These are phyloP conservation scores for Malaclemys terrapin DNA, from an alignment of 2,113 vertebrate species.

Conservation along the genomic window DNA sequence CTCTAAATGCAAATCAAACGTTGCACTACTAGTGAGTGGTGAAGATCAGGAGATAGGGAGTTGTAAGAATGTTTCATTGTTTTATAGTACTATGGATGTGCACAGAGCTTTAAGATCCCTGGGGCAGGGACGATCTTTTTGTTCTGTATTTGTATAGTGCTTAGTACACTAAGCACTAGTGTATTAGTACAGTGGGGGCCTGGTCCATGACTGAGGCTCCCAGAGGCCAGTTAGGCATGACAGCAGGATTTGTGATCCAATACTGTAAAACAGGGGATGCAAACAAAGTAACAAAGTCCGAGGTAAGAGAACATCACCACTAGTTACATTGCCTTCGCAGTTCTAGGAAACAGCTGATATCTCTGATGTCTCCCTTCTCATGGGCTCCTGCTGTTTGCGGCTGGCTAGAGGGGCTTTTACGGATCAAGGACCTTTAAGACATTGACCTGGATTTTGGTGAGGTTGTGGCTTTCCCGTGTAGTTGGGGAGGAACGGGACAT, in stretches of 20 bases:
- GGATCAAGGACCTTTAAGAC: not conserved
- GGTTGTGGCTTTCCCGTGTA: not conserved
- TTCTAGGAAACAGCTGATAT: not conserved
- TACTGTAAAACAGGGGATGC: not conserved
- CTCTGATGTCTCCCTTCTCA: not conserved
- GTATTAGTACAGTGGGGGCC: slow-evolving; percentile 8
- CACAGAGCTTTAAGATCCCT: not conserved
- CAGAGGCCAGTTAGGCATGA: not conserved
- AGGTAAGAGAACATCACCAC: not conserved
- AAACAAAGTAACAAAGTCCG: slow-evolving; percentile 36
- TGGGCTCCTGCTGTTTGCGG: not conserved
- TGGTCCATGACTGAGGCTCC: not conserved
- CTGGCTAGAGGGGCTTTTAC: slow-evolving; percentile 11
- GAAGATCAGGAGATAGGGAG: not conserved
- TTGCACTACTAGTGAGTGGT: not conserved
- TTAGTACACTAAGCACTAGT: not conserved
- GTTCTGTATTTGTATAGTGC: not conserved
- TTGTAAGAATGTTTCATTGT: not conserved
- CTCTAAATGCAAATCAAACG: not conserved
- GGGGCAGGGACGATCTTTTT: not conserved
- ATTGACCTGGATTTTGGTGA: not conserved
- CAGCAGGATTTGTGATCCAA: slow-evolving; percentile 26
- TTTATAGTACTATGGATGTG: not conserved
- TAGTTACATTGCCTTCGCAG: not conserved
- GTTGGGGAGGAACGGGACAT: not conserved